Conservation (phyloP, 2,113 vertebrate genomes). For the Pelmatolapia mariae region DNA sequence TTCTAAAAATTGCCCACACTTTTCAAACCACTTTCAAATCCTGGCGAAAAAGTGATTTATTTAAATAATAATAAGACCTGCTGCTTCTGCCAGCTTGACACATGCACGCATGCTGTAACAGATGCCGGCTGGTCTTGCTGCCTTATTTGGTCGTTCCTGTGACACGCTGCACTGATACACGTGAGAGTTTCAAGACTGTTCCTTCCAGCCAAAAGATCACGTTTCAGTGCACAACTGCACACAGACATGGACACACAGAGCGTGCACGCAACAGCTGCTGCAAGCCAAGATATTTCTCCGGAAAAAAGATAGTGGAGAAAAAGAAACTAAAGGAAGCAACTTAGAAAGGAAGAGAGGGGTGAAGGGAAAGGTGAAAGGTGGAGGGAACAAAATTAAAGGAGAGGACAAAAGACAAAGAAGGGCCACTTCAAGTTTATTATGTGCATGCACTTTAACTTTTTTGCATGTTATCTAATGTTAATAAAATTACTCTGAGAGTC, state of each 20-base stretch:
- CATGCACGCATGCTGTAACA: background rate
- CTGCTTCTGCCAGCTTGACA: background rate
- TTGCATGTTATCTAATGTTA: background rate
- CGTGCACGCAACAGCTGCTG: conserved; percentile 16
- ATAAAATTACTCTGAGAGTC: background rate
- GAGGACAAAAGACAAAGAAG: background rate
- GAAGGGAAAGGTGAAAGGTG: no score
- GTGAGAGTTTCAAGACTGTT: conserved; percentile 26
- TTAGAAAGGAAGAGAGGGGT: background rate
- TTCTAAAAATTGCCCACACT: background rate
- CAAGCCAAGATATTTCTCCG: background rate
- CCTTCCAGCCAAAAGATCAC: conserved; percentile 7
- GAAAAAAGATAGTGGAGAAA: background rate
- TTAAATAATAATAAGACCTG: background rate
- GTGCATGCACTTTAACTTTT: background rate
- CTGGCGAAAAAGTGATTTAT: background rate
- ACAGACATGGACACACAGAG: background rate
- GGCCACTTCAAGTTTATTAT: background rate
- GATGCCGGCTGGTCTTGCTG: background rate
- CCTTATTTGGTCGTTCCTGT: conserved; percentile 45
- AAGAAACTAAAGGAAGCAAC: background rate
- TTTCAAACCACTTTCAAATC: background rate
- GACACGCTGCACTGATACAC: conserved; percentile 19
- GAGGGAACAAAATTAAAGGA: background rate
- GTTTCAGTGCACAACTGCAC: conserved; percentile 6